Evolutionary conservation across 2,888 invertebrate species (phyloP), one percentile per base, ranked within the genome.

Genomic region (Chrysopilus asiliformis): DNA sequence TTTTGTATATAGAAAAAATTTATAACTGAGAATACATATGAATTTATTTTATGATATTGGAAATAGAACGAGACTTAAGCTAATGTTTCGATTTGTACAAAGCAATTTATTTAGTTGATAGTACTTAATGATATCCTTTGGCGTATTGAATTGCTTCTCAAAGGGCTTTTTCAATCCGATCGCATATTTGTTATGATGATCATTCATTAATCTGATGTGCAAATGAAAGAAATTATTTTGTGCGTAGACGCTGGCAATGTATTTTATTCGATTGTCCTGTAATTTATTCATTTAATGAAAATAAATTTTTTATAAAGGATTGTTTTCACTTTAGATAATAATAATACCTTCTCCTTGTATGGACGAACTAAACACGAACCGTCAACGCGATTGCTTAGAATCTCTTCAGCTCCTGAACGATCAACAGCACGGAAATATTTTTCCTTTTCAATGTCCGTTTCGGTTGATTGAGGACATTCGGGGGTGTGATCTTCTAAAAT

Each of bases 321-420:
- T 31, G 19, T 16, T 18, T 3, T 4, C 24, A 9, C 13, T 32
- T 25, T 33, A 37, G 20, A 30, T 15, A 25, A 29, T 22, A 32
- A 14, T 4, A 17, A 12, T 47, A 55, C 55, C 42, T 43, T 40
- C 45, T 53, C 58, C 42, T 60, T 60, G 40, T 58, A 61, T 2
- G 61, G 61, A 9, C 61, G 53, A 17, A 61, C 61, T 31, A 61
- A 40, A 25, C 60, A 61, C 12, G 60, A 48, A 19, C 61, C 61
- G 44, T 59, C 57, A 32, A 58, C 55, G 4, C 57, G 49, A 14
- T 49, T 53, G 2, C 41, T 42, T 2, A 61, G 47, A 47, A 57
- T 52, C 4, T 49, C 53, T 42, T 61, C 61, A 7, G 60, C 58
- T 12, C 49, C 47, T 15, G 39, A 36, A 1, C 61, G 53, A 47